phyloP scores from a whole-genome alignment of 1,140 invertebrate species.

The Orius insidiosus region DNA sequence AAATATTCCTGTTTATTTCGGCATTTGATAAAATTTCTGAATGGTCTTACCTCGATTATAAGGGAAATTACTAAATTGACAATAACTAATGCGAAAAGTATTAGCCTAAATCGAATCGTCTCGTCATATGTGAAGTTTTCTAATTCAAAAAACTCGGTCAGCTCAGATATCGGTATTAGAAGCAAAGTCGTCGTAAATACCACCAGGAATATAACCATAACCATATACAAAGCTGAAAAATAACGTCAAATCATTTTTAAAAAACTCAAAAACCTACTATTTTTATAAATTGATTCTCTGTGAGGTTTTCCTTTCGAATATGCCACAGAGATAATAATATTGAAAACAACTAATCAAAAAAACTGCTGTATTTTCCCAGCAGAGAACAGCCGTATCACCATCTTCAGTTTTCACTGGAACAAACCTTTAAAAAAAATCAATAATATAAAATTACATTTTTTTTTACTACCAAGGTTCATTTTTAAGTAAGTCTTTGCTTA shows the following conservation, averaged over 20 bases:
- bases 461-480: slow-evolving; percentile 34
- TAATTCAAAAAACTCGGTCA: slow-evolving; percentile 25
- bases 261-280: slow-evolving; percentile 24
- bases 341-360: slow-evolving; percentile 75
- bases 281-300: slow-evolving; percentile 48
- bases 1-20: background rate
- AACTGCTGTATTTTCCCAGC: slow-evolving; percentile 59
- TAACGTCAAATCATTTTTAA: background rate
- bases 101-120: slow-evolving; percentile 21
- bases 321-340: slow-evolving; percentile 76
- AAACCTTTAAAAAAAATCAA: slow-evolving; percentile 15
- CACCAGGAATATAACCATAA: slow-evolving; percentile 21
- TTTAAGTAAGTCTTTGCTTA: slow-evolving; percentile 28
- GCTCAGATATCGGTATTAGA: slow-evolving; percentile 21
- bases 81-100: slow-evolving; percentile 23
- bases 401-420: slow-evolving; percentile 19
- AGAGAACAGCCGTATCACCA: slow-evolving; percentile 37
- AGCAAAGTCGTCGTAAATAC: slow-evolving; percentile 23
- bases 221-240: slow-evolving; percentile 15
- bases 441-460: slow-evolving; percentile 9
- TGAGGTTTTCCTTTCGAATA: slow-evolving; percentile 73
- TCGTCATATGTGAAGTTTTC: slow-evolving; percentile 17
- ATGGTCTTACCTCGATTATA: slow-evolving; percentile 25
- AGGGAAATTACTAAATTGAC: slow-evolving; percentile 23
- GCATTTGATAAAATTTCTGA: slow-evolving; percentile 4